Evolutionary conservation across 2,797 vertebrate species (phyloP), one percentile per base, ranked within the genome.

Genomic region (Acridotheres tristis): DNA sequence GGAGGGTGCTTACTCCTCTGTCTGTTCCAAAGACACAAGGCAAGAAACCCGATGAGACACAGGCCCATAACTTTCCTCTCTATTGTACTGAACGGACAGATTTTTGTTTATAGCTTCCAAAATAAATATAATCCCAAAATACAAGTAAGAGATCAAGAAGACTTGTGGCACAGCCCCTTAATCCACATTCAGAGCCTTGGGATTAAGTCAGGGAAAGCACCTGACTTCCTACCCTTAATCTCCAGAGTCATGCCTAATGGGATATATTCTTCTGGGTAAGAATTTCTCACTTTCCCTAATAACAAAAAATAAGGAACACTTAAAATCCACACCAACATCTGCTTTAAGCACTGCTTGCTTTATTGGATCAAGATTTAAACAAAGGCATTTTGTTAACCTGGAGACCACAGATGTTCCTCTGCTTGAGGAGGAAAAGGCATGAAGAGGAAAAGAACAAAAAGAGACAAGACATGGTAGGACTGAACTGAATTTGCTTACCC

Each of bases 171-270:
- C 40, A 90, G 58, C 32, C 68, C 47, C 63, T 65, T 80, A 92
- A 91, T 77, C 71, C 77, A 89, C 51, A 58, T 47, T 57, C 74
- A 76, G 75, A 90, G 7, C 53, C 22, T 53, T 29, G 50, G 18
- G 88, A 96, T 92, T 96, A 94, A 85, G 68, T 65, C 83, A 77
- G 72, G 75, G 76, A 94, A 94, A 89, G 71, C 88, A 95, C 77
- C 92, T 95, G 91, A 91, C 76, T 89, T 72, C 50, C 16, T 38
- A 88, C 36, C 72, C 54, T 80, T 94, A 82, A 85, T 88, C 90
- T 89, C 88, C 77, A 74, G 61, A 79, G 57, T 85, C 72, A 34
- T 43, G 65, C 61, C 94, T 91, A 89, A 75, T 81, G 65, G 72
- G 83, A 85, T 92, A 62, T 29, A 29, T 36, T 76, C 47, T 73